Evolutionary conservation across 2,797 vertebrate species (phyloP), one percentile per base, ranked within the genome.

Genomic region (Gallinago nigripennis): DNA sequence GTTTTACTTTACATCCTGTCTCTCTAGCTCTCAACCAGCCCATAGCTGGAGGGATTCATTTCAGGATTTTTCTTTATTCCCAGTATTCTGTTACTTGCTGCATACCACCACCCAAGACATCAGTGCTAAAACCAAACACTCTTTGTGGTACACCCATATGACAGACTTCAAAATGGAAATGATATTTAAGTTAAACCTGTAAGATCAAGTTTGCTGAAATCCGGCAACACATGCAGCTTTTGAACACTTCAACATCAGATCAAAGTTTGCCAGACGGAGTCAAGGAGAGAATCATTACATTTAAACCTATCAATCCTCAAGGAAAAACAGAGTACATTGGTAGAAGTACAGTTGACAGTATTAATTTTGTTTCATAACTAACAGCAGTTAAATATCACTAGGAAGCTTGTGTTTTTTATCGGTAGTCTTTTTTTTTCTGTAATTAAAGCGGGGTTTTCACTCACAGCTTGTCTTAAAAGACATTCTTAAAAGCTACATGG

Each of bases 1-100:
- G 97, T 97, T 98, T 98, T 97, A 96, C 94, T 98, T 97, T 97
- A 98, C 98, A 97, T 98, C 96, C 96, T 97, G 96, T 97, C 97
- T 98, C 93, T 94, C 93, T 81, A 33, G 12, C 94, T 97, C 95
- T 96, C 93, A 94, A 91, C 94, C 93, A 95, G 95, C 95, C 95
- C 92, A 97, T 97, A 95, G 97, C 97, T 96, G 51, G 60, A 94
- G 94, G 97, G 98, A 98, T 98, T 96, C 81, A 97, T 98, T 98
- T 98, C 98, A 98, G 93, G 72, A 95, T 87, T 95, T 95, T 97
- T 96, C 96, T 98, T 98, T 98, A 97, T 97, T 97, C 91, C 92
- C 76, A 92, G 98, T 97, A 97, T 98, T 98, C 97, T 97, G 95
- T 98, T 98, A 98, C 97, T 95, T 73, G 89, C 91, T 97, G 94